These are phyloP conservation scores for Sapayoa aenigma DNA, from an alignment of 2,113 vertebrate species.

Conservation along the genomic window DNA sequence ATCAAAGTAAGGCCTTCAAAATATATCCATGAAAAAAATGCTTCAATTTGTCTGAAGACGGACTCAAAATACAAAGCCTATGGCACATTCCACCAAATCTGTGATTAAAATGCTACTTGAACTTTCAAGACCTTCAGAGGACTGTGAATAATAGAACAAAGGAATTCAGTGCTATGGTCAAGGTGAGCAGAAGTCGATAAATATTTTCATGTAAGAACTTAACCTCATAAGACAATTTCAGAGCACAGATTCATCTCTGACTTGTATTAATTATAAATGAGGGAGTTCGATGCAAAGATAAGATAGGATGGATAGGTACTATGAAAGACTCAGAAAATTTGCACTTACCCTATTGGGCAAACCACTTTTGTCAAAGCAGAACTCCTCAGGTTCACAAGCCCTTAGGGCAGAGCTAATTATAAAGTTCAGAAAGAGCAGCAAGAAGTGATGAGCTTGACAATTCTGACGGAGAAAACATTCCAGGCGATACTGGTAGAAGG, in stretches of 20 bases:
- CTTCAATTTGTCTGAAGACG: not conserved
- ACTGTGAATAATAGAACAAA: slow-evolving; percentile 53
- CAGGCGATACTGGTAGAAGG: not conserved
- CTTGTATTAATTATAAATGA: slow-evolving; percentile 27
- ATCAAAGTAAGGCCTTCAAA: not conserved
- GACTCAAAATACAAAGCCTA: not conserved
- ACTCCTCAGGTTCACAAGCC: not conserved
- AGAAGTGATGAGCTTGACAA: slow-evolving; percentile 11
- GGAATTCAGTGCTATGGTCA: slow-evolving; percentile 18
- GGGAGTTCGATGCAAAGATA: not conserved
- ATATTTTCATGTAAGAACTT: slow-evolving; percentile 17
- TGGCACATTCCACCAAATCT: not conserved
- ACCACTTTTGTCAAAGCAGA: not conserved
- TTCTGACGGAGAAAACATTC: not conserved
- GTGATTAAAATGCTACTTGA: slow-evolving; percentile 7
- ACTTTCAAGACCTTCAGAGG: not conserved
- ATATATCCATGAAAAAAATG: not conserved
- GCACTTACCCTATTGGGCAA: not conserved
- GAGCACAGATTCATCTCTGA: slow-evolving; percentile 10
- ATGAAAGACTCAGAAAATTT: not conserved
- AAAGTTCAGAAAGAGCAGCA: slow-evolving; percentile 14
- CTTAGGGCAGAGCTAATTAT: slow-evolving; percentile 15
- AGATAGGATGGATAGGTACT: not conserved
- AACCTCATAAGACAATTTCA: slow-evolving; percentile 25
- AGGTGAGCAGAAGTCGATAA: slow-evolving; percentile 29